Percentiles rank a stretch among this genome's conserved stretches.
phyloP scores from a whole-genome alignment of 1,140 invertebrate species.

The Apis cerana region DNA sequence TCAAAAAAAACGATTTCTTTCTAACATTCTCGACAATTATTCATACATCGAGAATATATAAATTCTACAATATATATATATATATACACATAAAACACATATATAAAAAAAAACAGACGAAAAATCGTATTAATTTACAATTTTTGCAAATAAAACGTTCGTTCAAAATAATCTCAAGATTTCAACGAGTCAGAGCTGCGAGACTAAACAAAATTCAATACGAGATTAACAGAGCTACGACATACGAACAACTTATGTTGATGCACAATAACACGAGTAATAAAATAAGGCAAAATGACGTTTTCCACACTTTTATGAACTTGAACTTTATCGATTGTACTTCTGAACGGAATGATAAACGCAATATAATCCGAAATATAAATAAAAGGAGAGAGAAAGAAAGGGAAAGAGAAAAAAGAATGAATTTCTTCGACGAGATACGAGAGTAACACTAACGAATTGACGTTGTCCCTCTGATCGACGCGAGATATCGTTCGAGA shows the following conservation, averaged over 20 bases:
- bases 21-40: too few species aligned
- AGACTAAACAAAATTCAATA: too few species aligned
- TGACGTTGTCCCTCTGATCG: background rate
- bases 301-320: background rate
- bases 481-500: background rate
- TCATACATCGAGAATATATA: too few species aligned
- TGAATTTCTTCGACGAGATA: background rate
- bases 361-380: too few species aligned
- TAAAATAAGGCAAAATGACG: background rate
- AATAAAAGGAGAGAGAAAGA: background rate
- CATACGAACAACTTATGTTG: background rate
- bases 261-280: background rate
- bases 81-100: too few species aligned
- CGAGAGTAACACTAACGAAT: background rate
- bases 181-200: background rate
- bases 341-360: background rate
- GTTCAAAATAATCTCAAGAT: background rate
- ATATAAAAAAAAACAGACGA: too few species aligned
- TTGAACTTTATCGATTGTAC: background rate
- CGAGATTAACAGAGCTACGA: background rate
- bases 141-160: background rate
- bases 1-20: too few species aligned
- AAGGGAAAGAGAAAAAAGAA: background rate
- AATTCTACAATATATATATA: too few species aligned
- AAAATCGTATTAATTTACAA: background rate